These are phyloP conservation scores for Semaprochilodus insignis DNA, from an alignment of 2,797 vertebrate species.

Conservation along the genomic window DNA sequence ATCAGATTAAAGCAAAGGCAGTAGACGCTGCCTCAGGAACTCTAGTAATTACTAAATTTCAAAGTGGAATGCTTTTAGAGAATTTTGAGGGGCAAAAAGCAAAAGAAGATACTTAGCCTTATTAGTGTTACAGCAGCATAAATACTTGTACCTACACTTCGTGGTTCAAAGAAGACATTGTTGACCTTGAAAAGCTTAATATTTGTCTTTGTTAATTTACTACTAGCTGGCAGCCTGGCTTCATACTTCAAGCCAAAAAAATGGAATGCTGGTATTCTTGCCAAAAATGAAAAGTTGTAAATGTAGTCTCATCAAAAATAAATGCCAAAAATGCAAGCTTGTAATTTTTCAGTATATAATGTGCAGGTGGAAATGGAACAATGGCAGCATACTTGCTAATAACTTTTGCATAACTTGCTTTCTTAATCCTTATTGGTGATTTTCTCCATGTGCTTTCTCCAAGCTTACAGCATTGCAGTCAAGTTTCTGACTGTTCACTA, in stretches of 20 bases:
- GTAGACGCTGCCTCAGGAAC: conserved; percentile 41
- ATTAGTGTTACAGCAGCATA: background rate
- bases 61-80: conserved; percentile 24
- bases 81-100: conserved; percentile 7
- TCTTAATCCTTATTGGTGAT: too few species aligned
- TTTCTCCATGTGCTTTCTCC: too few species aligned
- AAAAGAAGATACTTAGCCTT: background rate
- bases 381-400: too few species aligned
- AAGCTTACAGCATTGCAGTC: too few species aligned
- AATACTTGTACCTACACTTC: background rate
- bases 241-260: background rate
- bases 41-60: conserved; percentile 71
- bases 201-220: background rate
- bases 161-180: background rate
- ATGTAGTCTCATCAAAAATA: too few species aligned
- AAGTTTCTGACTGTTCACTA: too few species aligned
- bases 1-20: conserved; percentile 74
- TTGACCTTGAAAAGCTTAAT: background rate
- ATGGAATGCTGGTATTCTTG: too few species aligned
- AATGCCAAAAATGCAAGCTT: too few species aligned
- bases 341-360: too few species aligned
- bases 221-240: background rate
- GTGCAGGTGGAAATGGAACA: too few species aligned
- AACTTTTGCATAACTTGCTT: too few species aligned
- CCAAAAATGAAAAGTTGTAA: too few species aligned